Evolutionary conservation across 1,140 invertebrate species (phyloP), one percentile per base, ranked within the genome.

Genomic region (Zaprionus kolodkinae): DNA sequence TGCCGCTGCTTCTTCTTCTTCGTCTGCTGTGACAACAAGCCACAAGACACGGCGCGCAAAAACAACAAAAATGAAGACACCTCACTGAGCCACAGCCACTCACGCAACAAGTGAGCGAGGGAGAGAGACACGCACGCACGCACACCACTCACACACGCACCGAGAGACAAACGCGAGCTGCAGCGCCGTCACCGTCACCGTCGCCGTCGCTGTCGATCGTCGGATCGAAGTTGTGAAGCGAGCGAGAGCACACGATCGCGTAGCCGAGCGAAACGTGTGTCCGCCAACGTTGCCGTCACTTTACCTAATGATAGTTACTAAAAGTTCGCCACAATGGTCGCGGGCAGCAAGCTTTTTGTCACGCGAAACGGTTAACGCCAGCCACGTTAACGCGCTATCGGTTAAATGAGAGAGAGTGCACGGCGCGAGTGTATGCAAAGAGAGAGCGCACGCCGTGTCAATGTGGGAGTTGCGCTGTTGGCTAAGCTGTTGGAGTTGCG

Each of bases 301-400:
- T 69, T 78, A 57, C 65, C 81, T 89, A 89, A 89, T 89, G 89
- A 85, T 81, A 84, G 70, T 89, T 89, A 89, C 81, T 81, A 81
- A 81, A 45, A 85, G 40, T 63, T 43, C 38, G 48, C 21, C 21
- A 21, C 21, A 21, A 21, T 21, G 21, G 21, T 21, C 21, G 21
- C 21, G 21, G 1, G 1, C 56, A 36, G 25, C 73, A 61, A 87
- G 78, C 82, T 86, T 68, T 62, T 63, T 63, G 45, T 67, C 55
- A 63, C 43, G 43, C 57, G 38, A 79, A 79, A 50, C 72, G 79
- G 84, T 75, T 73, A 89, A 45, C 40, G 40, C 40, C 7, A 45
- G 40, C 40, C n/a, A 72, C 66, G 57, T 72, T 65, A 55, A 64
- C 36, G 61, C 55, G 21, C 64, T 36, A 70, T 6, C 68, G 57